These are phyloP conservation scores for Tipula unca DNA, from an alignment of 2,888 invertebrate species.

Conservation along the genomic window DNA sequence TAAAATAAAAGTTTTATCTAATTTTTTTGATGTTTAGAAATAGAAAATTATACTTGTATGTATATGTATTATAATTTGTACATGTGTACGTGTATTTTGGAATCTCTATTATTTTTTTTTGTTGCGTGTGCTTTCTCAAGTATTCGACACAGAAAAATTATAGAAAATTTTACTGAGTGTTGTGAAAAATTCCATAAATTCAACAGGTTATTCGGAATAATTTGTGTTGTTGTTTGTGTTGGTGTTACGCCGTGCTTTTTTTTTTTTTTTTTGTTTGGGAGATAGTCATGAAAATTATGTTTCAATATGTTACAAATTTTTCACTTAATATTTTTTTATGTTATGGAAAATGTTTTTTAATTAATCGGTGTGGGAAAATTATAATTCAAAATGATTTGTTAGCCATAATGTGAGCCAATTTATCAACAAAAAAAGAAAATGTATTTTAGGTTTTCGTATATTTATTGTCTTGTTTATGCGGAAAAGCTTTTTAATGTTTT, in stretches of 20 bases:
- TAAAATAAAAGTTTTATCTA: neutral
- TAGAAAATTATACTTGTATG: neutral
- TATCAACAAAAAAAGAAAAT: neutral
- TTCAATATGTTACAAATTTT: constrained; percentile 8
- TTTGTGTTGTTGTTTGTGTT: neutral
- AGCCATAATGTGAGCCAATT: neutral
- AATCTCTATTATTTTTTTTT: neutral
- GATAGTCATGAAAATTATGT: neutral
- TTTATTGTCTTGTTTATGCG: neutral
- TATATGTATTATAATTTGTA: neutral
- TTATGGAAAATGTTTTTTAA: neutral
- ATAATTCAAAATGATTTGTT: neutral
- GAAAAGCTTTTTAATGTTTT: neutral
- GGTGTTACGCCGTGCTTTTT: neutral
- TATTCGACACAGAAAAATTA: neutral
- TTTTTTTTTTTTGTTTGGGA: neutral
- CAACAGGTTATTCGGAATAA: neutral
- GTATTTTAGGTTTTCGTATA: neutral
- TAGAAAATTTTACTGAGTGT: neutral
- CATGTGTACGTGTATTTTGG: neutral
- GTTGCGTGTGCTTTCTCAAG: neutral
- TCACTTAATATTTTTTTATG: neutral
- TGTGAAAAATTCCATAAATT: neutral
- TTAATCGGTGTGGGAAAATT: neutral
- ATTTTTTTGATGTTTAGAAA: neutral